Base-by-base conservation (phyloP, 2,888 invertebrate genomes). In the Leptura quadrifasciata region DNA sequence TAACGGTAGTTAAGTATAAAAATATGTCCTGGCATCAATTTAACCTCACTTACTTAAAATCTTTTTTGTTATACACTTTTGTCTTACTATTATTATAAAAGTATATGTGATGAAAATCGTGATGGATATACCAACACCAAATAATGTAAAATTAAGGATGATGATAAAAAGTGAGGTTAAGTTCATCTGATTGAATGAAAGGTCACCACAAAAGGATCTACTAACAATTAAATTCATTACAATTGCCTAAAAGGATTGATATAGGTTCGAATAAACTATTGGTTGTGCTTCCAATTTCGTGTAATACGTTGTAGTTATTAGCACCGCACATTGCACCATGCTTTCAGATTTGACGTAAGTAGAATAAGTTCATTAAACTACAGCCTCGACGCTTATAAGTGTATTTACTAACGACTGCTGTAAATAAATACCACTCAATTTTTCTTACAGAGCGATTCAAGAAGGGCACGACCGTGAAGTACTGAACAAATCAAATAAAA, bases 371-470 rank as follows among this genome's bases (percentile, higher is more conserved):
- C 1, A 39, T 39, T 39, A 39, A 39, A 39, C 10, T 39, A 39
- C 39, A 10, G 39, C 12, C 12, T 6, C 15, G 39, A 21, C 18
- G 15, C 17, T 52, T 47, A 18, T 65, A n/a, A 47, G 27, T n/a
- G 6, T 35, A n/a, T 20, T 47, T 27, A 61, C 63, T 71, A 61
- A 63, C 31, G 10, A 47, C 5, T 52, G 52, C 31, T 39, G 20
- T 63, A 55, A 58, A 65, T 58, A 72, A 63, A 58, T 6, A 27
- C 31, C 73, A 47, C n/a, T 39, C 31, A n/a, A 47, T 61, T 73
- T 73, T 55, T 67, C 73, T 76, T 73, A n/a, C 73, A 76, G 76
- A 76, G 63, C 64, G 76, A 76, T 27, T 73, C 72, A 55, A 54
- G 76, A 73, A 69, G 57, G 21, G 72, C 73, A 61, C 67, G 47